Evolutionary conservation across 1,140 invertebrate species (phyloP), one percentile per base, ranked within the genome.

Genomic region (Drosophila hydei): DNA sequence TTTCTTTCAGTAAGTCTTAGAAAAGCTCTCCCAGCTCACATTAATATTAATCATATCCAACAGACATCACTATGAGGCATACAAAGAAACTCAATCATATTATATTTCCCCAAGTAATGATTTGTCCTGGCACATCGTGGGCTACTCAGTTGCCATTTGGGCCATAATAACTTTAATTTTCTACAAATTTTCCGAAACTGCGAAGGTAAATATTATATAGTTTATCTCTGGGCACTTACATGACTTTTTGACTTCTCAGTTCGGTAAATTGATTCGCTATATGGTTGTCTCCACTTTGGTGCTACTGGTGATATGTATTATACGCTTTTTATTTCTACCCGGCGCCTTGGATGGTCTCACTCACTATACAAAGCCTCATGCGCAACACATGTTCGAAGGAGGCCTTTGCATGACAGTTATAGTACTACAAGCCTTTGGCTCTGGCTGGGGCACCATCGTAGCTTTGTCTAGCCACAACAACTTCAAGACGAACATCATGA

Each of bases 381-480:
- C 11, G 2, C 9, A 50, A 5, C 12, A 58, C 3, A n/a, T 85
- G 18, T 0, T 40, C 1, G 9, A 58, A 4, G 79, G 79, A 4
- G 4, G 48, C 2, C 3, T 27, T 3, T 30, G 48, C 0, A 73
- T 77, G 14, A 50, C 65, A 2, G 4, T 90, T 0, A 64, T 83
- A 43, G 75, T 78, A 0, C 50, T 91, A 1, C 76, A 84, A 5
- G 71, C 97, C 0, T 94, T 98, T 1, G 97, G 97, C 0, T 96
- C 96, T 9, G 97, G 97, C 3, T 98, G 97, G 94, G 97, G 97
- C 54, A 96, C 96, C 19, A 95, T 98, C 77, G 93, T 98, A 5
- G 96, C 96, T 36, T 96, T 97, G 92, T 96, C 97, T 11, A 97
- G 96, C 90, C 98, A 97, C 80, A 98, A 98, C 91, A 94, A 94